Evolutionary conservation across 2,888 invertebrate species (phyloP).

Genomic region (Dilophus febrilis): DNA sequence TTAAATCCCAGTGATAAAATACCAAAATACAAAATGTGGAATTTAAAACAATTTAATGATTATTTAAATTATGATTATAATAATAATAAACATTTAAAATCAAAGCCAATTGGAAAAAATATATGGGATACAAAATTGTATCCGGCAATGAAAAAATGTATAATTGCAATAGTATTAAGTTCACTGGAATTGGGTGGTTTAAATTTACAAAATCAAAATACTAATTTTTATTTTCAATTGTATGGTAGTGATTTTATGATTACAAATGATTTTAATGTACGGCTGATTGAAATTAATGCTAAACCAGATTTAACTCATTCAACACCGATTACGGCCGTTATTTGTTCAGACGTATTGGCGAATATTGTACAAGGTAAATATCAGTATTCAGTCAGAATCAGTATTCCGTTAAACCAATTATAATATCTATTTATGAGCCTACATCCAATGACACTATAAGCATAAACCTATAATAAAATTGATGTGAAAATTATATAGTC

Average conservation of each 20-base stretch:
- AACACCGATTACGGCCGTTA: conserved; percentile 63
- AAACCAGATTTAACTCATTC: conserved; percentile 69
- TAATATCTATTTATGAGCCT: no score
- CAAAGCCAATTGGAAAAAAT: no score
- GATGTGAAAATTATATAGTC: no score
- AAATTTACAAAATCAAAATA: no score
- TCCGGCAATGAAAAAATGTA: conserved; percentile 68
- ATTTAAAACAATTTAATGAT: conserved; percentile 48
- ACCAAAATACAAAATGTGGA: conserved; percentile 75
- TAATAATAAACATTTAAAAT: no score
- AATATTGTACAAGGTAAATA: conserved; percentile 68
- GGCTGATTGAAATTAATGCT: conserved; percentile 86
- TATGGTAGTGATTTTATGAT: conserved; percentile 89
- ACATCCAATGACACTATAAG: no score
- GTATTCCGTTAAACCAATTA: no score
- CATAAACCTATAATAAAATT: conserved; percentile 10
- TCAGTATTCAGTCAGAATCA: no score
- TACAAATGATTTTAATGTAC: conserved; percentile 66
- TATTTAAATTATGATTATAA: conserved; percentile 34
- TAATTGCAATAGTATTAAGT: conserved; percentile 61
- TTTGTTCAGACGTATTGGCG: conserved; percentile 64
- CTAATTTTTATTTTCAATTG: conserved; percentile 64
- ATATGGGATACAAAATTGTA: conserved; percentile 62
- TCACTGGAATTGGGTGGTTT: conserved; percentile 53
- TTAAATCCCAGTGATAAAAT: conserved; percentile 38